Evolutionary conservation across 2,797 vertebrate species (phyloP), one percentile per base, ranked within the genome.

Genomic region (Dryobates pubescens): DNA sequence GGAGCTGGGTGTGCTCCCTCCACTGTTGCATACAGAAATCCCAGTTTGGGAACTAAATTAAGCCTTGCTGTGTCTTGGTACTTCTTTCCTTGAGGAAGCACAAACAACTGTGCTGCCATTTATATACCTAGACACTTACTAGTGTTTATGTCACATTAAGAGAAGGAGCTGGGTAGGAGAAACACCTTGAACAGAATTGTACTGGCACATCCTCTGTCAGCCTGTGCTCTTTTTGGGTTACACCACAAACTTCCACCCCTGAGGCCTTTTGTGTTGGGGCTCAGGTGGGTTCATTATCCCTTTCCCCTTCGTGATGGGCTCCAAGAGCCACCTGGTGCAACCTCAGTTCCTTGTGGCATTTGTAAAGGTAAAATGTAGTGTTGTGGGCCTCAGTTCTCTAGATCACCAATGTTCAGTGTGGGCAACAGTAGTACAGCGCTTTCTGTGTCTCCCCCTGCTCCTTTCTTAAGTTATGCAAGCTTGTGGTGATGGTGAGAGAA

Each of bases 81-180:
- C 43, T 5, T 19, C 23, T 45, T 10, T 11, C 30, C 61, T 34
- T 13, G 18, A 38, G 69, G 51, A 54, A 70, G 17, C 27, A 2
- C 34, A 7, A 11, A 15, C 18, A 8, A 29, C 24, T 15, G 11
- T 17, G 54, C 34, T 56, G 70, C 74, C 38, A 14, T 10, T 47
- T 38, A 17, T 23, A 2, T 6, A 0, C 4, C 10, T 13, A 3
- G 0, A 45, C 7, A 0, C 84, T 75, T 15, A 4, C 32, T 16
- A 20, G 57, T 2, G 1, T 34, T 3, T 38, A 7, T 0, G 7
- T n/a, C 47, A 5, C 16, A 0, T 2, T 12, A 11, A 36, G 57
- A 62, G 32, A 45, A 62, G 30, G 22, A 58, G 65, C 38, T 8
- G 73, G 14, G 0, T 1, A 5, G 41, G 62, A 51, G 47, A 22